Evolutionary conservation across 30 jellyfish, hydroid and myxozoan species (phyloP), one percentile per base, ranked within the genome.

Genomic region (Mastigias papua): DNA sequence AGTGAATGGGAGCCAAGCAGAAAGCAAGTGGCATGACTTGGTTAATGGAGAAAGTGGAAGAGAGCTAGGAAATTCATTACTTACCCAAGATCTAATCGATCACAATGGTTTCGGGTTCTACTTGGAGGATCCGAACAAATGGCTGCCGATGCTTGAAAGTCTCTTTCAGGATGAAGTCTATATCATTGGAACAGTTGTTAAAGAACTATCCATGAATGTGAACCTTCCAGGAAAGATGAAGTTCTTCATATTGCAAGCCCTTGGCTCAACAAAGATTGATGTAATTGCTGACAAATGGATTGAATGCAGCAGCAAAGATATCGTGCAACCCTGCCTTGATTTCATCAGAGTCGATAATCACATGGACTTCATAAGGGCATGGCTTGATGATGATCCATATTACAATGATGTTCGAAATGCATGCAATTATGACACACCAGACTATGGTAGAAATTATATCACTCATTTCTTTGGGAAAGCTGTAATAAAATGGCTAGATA

Each of bases 171-270:
- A 82, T 34, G 92, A 67, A 35, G 85, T 64, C 29, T 82, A 82
- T 68, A 67, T 82, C 26, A 2, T 23, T 26, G 92, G 92, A 0
- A 82, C 92, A 22, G 33, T 82, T 28, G 85, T 68, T 32, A 82
- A 82, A 71, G 78, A 82, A 57, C 50, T 82, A 34, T 5, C 78
- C 15, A 63, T 10, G 13, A 67, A 69, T 30, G 73, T 21, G 17
- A 66, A 32, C 34, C 48, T 82, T n/a, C 71, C 81, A 32, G 92
- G 48, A 1, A 82, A 82, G 72, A 66, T 82, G 92, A 82, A 82
- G 76, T 34, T 82, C 34, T 68, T 54, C 50, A 1, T 82, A 64
- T 49, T 82, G 48, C 17, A 48, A 30, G 79, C 17, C 64, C 85
- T 82, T 32, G 92, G 92, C 9, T 68, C 92, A 20, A 21, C 31